Evolutionary conservation across 2,113 vertebrate genomes (phyloP), one percentile per base, ranked within the genome.

Genomic region (Aphyosemion australe): DNA sequence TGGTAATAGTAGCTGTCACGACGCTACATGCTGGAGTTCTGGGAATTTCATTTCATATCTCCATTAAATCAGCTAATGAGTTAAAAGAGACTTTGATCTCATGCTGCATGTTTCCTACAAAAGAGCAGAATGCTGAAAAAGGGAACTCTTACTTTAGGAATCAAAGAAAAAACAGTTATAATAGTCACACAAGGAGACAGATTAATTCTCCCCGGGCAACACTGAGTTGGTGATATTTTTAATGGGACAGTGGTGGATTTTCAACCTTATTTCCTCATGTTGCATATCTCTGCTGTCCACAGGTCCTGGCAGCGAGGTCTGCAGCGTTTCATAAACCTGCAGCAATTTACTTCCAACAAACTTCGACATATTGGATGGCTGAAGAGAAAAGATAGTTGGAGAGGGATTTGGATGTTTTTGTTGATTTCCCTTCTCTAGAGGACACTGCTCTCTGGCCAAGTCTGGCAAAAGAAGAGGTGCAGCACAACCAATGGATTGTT

Each of bases 71-170:
- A 19, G 16, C 61, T 76, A 75, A 84, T 76, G 66, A 85, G 53
- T 74, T 76, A 79, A 84, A 78, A 60, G 73, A 18, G 41, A 70
- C 67, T 85, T 82, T 81, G 74, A 84, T 82, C 72, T 82, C 55
- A 49, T 2, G n/a, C 54, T 51, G 65, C 26, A 54, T 65, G 72
- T 70, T 67, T 18, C 57, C 69, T 8, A 1, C 31, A 73, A 67
- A 66, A 65, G 15, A 84, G 69, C 9, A 78, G 79, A 81, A 79
- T 72, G 69, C 46, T 63, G 79, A 84, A 74, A 84, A 73, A 48
- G 55, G 43, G 11, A 80, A 55, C n/a, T 21, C 51, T 56, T 67
- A 37, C 31, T 34, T 13, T 39, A 43, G 7, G 16, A 21, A 58
- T 50, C 26, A 26, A 26, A 21, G 2, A 0, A 3, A 49, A 32